Conservation (phyloP, 2,113 vertebrate genomes). For the Tychaedon coryphoeus region DNA sequence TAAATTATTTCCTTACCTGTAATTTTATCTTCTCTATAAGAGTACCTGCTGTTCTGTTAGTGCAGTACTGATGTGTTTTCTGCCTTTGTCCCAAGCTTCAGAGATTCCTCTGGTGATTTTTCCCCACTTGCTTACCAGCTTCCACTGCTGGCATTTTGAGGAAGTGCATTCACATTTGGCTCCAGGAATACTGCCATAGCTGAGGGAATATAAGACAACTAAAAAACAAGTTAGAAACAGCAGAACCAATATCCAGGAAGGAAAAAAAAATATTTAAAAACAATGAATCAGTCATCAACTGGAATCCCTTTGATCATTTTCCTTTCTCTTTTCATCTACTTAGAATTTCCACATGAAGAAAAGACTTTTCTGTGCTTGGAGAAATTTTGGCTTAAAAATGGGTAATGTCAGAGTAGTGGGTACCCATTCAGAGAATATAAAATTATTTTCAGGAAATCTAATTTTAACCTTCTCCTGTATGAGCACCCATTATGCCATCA, state of each 20-base stretch:
- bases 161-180: conserved; percentile 49
- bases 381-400: not conserved
- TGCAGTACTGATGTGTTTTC: conserved; percentile 53
- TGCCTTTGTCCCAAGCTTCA: conserved; percentile 62
- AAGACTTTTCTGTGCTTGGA: not conserved
- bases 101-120: conserved; percentile 40
- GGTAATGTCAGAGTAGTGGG: not conserved
- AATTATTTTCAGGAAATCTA: conserved; percentile 1
- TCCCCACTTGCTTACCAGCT: conserved; percentile 46
- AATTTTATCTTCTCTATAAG: conserved; percentile 49
- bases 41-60: conserved; percentile 41
- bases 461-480: conserved; percentile 38
- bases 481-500: not conserved
- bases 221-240: conserved; percentile 62
- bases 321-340: not conserved
- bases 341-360: not conserved
- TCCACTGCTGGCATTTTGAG: conserved; percentile 52
- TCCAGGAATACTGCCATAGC: conserved; percentile 54
- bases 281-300: conserved; percentile 29
- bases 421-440: conserved; percentile 25
- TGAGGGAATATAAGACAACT: conserved; percentile 67
- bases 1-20: conserved; percentile 61
- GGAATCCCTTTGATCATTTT: not conserved
- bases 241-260: conserved; percentile 36
- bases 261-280: not conserved